Evolutionary conservation across 2,797 vertebrate species (phyloP).

Genomic region (Hafferia zeledoni): DNA sequence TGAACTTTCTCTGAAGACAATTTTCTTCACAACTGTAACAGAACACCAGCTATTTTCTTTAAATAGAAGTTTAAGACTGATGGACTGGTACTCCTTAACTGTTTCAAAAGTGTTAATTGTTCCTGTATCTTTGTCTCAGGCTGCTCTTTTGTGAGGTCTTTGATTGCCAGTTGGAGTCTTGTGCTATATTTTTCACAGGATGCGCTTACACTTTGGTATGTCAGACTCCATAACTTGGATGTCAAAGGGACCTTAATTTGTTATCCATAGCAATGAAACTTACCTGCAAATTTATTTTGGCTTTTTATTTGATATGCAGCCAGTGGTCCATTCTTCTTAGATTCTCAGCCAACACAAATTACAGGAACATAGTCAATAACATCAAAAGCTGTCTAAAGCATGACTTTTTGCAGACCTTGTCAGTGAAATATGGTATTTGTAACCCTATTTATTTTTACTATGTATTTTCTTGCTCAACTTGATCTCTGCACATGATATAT

Average conservation of each 20-base stretch:
- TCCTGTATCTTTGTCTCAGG: background rate
- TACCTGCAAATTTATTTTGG: background rate
- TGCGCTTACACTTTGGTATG: background rate
- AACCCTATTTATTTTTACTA: background rate
- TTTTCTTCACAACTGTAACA: background rate
- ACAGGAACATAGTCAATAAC: background rate
- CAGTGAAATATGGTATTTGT: background rate
- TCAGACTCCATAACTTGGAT: background rate
- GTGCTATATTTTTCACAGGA: background rate
- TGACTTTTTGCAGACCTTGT: background rate
- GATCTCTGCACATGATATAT: background rate
- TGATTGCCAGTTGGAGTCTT: background rate
- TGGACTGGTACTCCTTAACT: background rate
- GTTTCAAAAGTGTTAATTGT: background rate
- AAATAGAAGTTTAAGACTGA: background rate
- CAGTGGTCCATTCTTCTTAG: background rate
- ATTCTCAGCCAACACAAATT: background rate
- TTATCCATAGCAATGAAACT: background rate
- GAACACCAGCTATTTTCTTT: background rate
- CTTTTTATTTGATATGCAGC: background rate
- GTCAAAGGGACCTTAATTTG: background rate
- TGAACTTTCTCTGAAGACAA: background rate
- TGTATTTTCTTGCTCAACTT: background rate
- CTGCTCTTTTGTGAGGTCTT: background rate
- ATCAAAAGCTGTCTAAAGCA: background rate